Evolutionary conservation across 2,888 invertebrate species (phyloP).

Genomic region (Lutraria lutraria): DNA sequence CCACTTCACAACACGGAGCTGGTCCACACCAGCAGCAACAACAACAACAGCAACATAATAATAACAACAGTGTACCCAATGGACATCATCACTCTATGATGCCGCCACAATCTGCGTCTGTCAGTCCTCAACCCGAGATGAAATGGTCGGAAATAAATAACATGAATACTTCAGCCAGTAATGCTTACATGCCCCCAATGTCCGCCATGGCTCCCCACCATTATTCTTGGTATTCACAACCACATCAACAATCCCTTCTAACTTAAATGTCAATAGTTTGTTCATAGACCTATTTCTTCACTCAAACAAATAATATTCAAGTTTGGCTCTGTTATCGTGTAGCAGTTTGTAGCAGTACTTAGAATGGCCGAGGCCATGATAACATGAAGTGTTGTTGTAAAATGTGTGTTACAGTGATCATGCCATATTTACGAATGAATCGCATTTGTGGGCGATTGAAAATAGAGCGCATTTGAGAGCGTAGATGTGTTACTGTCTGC

Average conservation of each 20-base stretch:
- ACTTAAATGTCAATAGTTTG: constrained; percentile 63
- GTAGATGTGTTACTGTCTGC: background rate
- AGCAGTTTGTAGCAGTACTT: background rate
- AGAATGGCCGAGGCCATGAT: background rate
- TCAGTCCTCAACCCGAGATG: constrained; percentile 77
- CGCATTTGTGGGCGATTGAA: background rate
- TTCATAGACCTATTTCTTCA: constrained; percentile 17
- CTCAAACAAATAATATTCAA: background rate
- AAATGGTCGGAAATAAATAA: constrained; percentile 75
- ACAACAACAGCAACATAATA: constrained; percentile 69
- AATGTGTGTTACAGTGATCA: background rate
- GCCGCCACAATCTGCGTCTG: constrained; percentile 76
- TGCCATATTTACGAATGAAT: background rate
- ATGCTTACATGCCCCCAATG: constrained; percentile 76
- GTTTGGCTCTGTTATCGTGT: constrained; percentile 2
- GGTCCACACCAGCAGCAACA: constrained; percentile 62
- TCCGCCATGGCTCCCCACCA: constrained; percentile 76
- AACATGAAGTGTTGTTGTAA: background rate
- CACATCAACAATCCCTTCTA: constrained; percentile 77
- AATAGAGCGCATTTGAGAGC: background rate
- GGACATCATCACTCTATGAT: constrained; percentile 71
- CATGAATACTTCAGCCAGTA: constrained; percentile 68
- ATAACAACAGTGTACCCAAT: constrained; percentile 63
- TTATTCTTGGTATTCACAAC: constrained; percentile 78
- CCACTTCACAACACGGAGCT: constrained; percentile 73